phyloP scores from a whole-genome alignment of 2,888 invertebrate species.

The Xanthia togata region DNA sequence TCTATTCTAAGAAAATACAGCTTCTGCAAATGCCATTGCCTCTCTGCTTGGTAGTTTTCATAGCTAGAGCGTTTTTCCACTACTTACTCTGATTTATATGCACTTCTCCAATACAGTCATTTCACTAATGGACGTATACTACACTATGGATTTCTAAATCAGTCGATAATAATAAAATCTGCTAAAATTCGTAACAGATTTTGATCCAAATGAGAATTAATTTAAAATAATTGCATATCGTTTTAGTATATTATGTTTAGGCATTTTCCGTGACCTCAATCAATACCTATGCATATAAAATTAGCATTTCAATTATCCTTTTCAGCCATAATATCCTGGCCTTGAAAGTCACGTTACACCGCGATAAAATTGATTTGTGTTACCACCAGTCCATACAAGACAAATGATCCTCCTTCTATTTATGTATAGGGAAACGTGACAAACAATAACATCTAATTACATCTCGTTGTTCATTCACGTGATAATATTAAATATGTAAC shows the following conservation, averaged over 20 bases:
- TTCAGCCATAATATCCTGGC: background rate
- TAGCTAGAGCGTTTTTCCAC: background rate
- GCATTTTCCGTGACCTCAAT: background rate
- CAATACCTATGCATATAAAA: conserved; percentile 1
- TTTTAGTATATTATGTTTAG: background rate
- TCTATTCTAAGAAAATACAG: background rate
- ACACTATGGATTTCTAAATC: background rate
- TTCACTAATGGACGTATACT: background rate
- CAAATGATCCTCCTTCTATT: conserved; percentile 39
- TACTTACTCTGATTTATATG: background rate
- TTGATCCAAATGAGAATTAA: background rate
- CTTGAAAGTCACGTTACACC: background rate
- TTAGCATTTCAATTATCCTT: background rate
- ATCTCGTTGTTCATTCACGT: conserved; percentile 40
- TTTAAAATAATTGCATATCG: background rate
- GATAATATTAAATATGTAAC: conserved; percentile 24
- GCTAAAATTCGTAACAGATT: background rate
- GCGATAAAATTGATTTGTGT: conserved; percentile 6
- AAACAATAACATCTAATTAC: conserved; percentile 44
- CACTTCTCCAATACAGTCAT: background rate
- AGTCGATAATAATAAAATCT: background rate
- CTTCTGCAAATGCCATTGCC: background rate
- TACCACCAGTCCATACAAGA: conserved; percentile 9
- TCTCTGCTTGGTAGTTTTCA: background rate
- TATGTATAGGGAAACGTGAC: conserved; percentile 44